These are phyloP conservation scores for Hermaeophaga mercurialis DNA, from an alignment of 2,888 invertebrate species.

Conservation along the genomic window DNA sequence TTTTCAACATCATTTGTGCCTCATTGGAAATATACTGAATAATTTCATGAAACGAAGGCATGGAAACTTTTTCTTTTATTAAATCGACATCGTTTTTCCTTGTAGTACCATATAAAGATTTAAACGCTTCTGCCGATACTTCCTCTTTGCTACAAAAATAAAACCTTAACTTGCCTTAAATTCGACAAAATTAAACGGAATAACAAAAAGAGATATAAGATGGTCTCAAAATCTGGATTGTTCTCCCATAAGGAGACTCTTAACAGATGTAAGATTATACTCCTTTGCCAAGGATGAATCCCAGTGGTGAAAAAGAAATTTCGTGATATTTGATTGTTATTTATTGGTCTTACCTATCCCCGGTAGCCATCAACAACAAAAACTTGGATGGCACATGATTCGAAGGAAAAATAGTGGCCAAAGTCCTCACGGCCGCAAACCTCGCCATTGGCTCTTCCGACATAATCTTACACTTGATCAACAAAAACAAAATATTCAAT, in stretches of 20 bases:
- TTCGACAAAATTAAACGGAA: too few species aligned
- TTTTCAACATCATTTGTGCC: conserved; percentile 66
- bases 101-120: conserved; percentile 74
- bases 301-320: too few species aligned
- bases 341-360: conserved; percentile 69
- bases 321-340: too few species aligned
- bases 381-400: conserved; percentile 84
- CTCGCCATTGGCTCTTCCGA: conserved; percentile 79
- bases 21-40: conserved; percentile 73
- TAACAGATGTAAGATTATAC: too few species aligned
- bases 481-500: conserved; percentile 58
- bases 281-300: too few species aligned
- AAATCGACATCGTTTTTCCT: conserved; percentile 62
- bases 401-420: conserved; percentile 80
- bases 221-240: too few species aligned
- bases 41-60: conserved; percentile 76
- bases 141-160: conserved; percentile 69
- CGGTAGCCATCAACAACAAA: conserved; percentile 79
- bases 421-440: conserved; percentile 81
- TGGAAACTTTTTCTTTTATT: conserved; percentile 56
- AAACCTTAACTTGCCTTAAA: too few species aligned
- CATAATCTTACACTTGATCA: conserved; percentile 75
- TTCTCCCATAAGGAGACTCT: too few species aligned
- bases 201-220: too few species aligned
- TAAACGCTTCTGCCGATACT: conserved; percentile 73